A percentile compares a stretch with the other conserved stretches of the same genome.
phyloP scores from a whole-genome alignment of 2,797 vertebrate genomes.

The Chloroceryle inda region DNA sequence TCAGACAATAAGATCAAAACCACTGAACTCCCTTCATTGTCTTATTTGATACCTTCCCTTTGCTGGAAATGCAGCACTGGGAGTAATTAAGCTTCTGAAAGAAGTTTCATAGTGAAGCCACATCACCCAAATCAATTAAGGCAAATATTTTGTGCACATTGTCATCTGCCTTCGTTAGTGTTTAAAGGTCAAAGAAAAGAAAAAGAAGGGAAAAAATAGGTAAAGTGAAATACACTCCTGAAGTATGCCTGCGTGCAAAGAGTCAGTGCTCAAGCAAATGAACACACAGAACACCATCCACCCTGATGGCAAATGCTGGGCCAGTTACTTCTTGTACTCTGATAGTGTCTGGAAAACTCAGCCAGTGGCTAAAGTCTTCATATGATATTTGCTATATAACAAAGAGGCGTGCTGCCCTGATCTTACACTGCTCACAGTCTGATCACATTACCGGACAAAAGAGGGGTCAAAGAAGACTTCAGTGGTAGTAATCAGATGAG shows the following conservation, averaged over 20 bases:
- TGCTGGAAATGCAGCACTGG: constrained; percentile 45
- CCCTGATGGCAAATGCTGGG: background rate
- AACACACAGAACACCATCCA: background rate
- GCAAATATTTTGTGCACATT: constrained; percentile 71
- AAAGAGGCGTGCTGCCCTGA: background rate
- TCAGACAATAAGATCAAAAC: constrained; percentile 65
- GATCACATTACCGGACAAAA: background rate
- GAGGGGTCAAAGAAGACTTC: background rate
- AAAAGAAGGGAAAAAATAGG: background rate
- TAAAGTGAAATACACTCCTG: background rate
- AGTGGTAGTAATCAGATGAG: background rate
- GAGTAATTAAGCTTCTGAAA: constrained; percentile 74
- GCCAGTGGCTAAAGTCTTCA: background rate
- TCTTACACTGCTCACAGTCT: background rate
- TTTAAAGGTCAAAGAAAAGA: constrained; percentile 76
- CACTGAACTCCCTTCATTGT: constrained; percentile 8
- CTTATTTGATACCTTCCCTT: constrained; percentile 49
- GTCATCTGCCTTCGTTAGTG: constrained; percentile 63
- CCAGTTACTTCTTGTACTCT: background rate
- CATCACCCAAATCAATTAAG: constrained; percentile 74
- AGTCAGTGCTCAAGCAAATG: background rate
- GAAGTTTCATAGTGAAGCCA: constrained; percentile 61
- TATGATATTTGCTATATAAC: fast-evolving
- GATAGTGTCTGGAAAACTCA: background rate
- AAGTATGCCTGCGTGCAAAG: fast-evolving